phyloP scores from a whole-genome alignment of 2,797 vertebrate genomes.

The Takifugu ocellatus region DNA sequence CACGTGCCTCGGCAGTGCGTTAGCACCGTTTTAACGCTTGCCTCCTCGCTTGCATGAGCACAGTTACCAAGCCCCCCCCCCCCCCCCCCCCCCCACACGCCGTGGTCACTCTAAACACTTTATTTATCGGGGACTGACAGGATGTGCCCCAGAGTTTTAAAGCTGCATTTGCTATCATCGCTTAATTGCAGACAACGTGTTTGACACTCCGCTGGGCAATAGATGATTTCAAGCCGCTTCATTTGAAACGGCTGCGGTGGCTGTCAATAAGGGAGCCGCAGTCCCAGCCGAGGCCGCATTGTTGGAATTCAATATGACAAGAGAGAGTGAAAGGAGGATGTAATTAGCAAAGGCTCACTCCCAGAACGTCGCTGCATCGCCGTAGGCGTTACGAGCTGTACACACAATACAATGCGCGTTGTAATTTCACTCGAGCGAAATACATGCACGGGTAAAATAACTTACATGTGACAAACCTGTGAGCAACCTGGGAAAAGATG shows the following conservation, averaged over 20 bases:
- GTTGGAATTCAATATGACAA: conserved; percentile 42
- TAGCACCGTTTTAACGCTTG: conserved; percentile 53
- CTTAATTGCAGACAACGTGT: conserved; percentile 68
- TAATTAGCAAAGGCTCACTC: conserved; percentile 24
- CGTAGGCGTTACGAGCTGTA: not conserved
- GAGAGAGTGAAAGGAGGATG: conserved; percentile 20
- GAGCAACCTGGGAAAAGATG: too few species aligned
- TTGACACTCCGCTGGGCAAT: conserved; percentile 66
- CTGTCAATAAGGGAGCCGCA: conserved; percentile 29
- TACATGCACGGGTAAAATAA: too few species aligned
- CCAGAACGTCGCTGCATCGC: conserved; percentile 9
- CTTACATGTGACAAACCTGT: not conserved
- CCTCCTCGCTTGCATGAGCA: conserved; percentile 23
- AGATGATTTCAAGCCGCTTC: conserved; percentile 57
- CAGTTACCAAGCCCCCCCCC: conserved; percentile 16
- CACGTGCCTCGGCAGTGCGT: conserved; percentile 28
- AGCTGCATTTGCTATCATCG: conserved; percentile 52
- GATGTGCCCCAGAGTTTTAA: conserved; percentile 55
- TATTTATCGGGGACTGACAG: conserved; percentile 62
- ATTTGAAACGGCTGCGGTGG: conserved; percentile 58
- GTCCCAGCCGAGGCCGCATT: conserved; percentile 25
- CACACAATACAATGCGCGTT: too few species aligned
- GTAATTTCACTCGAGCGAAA: too few species aligned
- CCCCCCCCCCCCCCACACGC: conserved; percentile 10
- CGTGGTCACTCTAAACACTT: conserved; percentile 55